A percentile compares a stretch with the other conserved stretches of the same genome.
Conservation (phyloP, 2,113 vertebrate species). For the Eretmochelys imbricata region DNA sequence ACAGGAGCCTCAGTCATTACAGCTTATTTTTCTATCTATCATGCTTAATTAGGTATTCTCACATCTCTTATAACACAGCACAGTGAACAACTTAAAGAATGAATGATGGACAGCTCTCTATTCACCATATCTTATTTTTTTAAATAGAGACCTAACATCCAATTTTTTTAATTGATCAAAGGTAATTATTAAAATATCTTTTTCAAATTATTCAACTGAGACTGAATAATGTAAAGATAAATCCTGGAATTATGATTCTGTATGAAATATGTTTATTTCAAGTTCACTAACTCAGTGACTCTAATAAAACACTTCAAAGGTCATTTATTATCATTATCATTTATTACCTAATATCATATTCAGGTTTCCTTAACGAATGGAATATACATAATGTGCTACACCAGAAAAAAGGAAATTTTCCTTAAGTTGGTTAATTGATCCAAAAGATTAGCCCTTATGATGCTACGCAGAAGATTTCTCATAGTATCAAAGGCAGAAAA, state of each 20-base stretch:
- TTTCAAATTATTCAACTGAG: neutral
- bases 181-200: neutral
- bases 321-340: neutral
- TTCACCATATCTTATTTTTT: neutral
- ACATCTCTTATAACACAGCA: neutral
- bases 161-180: neutral
- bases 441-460: neutral
- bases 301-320: neutral
- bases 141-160: neutral
- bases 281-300: neutral
- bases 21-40: neutral
- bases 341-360: neutral
- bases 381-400: neutral
- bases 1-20: neutral
- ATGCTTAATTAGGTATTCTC: neutral
- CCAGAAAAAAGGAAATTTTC: neutral
- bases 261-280: neutral
- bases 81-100: neutral
- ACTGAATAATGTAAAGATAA: neutral
- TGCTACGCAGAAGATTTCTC: neutral
- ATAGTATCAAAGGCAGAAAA: neutral
- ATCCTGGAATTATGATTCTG: neutral
- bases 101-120: neutral
- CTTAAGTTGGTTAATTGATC: neutral
- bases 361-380: neutral